Percentiles rank a stretch among this genome's conserved stretches.
These are phyloP conservation scores for human DNA, from an alignment of 2,113 vertebrate genomes.

Conservation along the genomic window DNA sequence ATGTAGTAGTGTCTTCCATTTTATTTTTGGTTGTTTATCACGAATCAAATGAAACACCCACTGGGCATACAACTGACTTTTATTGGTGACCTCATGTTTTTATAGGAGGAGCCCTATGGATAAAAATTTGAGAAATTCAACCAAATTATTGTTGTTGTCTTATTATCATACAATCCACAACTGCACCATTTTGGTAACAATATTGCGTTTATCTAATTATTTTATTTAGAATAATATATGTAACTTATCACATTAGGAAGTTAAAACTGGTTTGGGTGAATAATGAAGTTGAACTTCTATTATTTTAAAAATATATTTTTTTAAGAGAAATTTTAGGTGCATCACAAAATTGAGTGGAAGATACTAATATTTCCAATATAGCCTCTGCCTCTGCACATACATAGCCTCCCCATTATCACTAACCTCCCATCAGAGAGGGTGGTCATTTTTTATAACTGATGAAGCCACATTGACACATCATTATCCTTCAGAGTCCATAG, in stretches of 20 bases:
- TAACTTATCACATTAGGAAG: not conserved
- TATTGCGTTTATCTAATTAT: not conserved
- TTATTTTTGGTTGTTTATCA: not conserved
- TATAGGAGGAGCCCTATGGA: not conserved
- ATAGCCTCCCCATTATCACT: not conserved
- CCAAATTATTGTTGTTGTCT: not conserved
- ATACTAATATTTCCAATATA: not conserved
- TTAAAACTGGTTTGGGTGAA: not conserved
- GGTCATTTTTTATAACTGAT: not conserved
- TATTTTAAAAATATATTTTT: not conserved
- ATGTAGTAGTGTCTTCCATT: not conserved
- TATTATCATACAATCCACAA: not conserved
- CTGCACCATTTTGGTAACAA: not conserved
- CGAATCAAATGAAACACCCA: not conserved
- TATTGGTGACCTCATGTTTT: not conserved
- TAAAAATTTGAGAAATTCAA: not conserved
- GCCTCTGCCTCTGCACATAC: no score
- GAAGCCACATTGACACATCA: not conserved
- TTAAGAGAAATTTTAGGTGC: not conserved
- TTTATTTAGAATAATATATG: not conserved
- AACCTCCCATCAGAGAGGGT: not conserved
- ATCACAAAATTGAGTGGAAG: not conserved
- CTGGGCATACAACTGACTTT: not conserved
- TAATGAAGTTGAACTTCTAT: not conserved
- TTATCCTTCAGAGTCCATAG: not conserved